Conservation (phyloP, 2,888 invertebrate genomes). For the Dichetophora obliterata region DNA sequence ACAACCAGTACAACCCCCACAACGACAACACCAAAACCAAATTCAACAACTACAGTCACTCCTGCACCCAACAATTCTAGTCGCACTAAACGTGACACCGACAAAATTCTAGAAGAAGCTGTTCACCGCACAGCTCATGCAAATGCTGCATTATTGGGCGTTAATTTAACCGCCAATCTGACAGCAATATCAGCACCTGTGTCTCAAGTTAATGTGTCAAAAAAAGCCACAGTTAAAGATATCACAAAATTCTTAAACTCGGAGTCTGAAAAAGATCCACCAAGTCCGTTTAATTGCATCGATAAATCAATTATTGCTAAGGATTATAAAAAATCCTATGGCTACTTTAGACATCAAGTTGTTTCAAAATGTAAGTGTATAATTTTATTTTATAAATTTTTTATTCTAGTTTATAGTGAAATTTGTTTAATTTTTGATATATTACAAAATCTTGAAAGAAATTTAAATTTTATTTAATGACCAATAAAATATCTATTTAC, state of each 20-base stretch:
- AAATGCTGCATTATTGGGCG: slow-evolving; percentile 60
- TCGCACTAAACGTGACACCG: slow-evolving; percentile 54
- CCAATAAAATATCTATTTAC: too few species aligned
- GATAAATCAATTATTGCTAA: slow-evolving; percentile 75
- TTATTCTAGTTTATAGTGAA: too few species aligned
- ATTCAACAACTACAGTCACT: slow-evolving; percentile 47
- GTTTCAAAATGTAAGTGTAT: slow-evolving; percentile 76
- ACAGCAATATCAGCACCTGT: neutral
- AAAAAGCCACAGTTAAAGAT: slow-evolving; percentile 37
- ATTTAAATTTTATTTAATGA: too few species aligned
- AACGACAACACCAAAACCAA: slow-evolving; percentile 62
- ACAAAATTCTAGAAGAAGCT: slow-evolving; percentile 37
- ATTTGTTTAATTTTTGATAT: too few species aligned
- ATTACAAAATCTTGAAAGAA: too few species aligned
- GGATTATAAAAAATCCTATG: slow-evolving; percentile 78
- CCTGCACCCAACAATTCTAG: neutral
- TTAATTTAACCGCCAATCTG: slow-evolving; percentile 56
- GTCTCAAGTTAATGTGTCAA: neutral
- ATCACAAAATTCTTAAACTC: slow-evolving; percentile 46
- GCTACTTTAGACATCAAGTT: slow-evolving; percentile 78
- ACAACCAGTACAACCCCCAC: slow-evolving; percentile 70
- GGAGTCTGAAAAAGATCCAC: neutral
- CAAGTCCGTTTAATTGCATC: slow-evolving; percentile 70
- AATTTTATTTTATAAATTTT: too few species aligned
- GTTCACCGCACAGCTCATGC: slow-evolving; percentile 51